Evolutionary conservation across 2,888 invertebrate genomes (phyloP), one percentile per base, ranked within the genome.

Genomic region (Allolobophora icterica): DNA sequence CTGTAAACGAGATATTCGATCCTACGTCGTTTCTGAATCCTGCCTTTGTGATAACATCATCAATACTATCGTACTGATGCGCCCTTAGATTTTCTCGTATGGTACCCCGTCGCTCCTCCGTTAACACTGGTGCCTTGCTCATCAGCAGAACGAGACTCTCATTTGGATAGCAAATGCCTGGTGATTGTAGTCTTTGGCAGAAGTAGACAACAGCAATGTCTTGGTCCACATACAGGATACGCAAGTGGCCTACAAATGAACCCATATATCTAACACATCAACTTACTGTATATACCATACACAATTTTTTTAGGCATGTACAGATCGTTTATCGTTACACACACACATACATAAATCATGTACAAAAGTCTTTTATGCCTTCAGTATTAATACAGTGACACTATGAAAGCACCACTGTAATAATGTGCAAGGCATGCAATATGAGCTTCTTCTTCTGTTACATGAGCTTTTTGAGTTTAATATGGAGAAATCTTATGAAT

Each of bases 101-200:
- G 34, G 38, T 35, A 15, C 21, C 87, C 38, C 35, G 35, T 24
- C 38, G 35, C 38, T 87, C 87, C 8, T 87, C 87, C 21, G 34
- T 87, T 15, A 87, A 87, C 38, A 33, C 34, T 38, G 87, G 87
- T 87, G 87, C 38, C 87, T 38, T 87, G 87, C 87, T 87, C 87
- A 87, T 35, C 34, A 87, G 87, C 87, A 87, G 35, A 87, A 87
- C 21, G 34, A 35, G 35, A 11, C 87, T 38, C 35, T 87, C 87
- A 17, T 87, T 87, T 8, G 87, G 35, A 35, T 21, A 34, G 24
- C 87, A 87, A 24, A 87, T 38, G 17, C 87, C 87, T 38, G 35
- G 30, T 35, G 38, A 35, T 19, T 38, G 21, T 17, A 87, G 87
- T 33, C 38, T 87, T 38, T 38, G 34, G 87, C 87, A 87, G 87